These are phyloP conservation scores for Cerceris ruficornis DNA, from an alignment of 2,888 invertebrate species.

Conservation along the genomic window DNA sequence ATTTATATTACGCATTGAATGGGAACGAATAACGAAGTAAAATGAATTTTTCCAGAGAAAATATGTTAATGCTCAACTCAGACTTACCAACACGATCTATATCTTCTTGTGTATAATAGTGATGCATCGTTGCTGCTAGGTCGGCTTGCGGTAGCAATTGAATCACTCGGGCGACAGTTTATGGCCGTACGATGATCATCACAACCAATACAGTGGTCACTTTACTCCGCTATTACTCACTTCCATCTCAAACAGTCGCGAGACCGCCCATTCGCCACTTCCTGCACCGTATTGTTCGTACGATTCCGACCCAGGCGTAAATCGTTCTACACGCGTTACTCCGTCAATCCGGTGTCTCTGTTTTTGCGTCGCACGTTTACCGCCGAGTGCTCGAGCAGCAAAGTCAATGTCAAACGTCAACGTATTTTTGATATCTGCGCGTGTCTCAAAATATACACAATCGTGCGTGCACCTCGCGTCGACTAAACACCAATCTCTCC, in stretches of 20 bases:
- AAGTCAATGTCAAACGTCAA: too few species aligned
- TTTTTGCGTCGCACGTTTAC: background rate
- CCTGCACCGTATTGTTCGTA: conserved; percentile 56
- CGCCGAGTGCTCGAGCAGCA: too few species aligned
- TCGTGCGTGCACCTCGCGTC: too few species aligned
- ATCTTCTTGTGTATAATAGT: conserved; percentile 77
- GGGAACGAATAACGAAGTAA: too few species aligned
- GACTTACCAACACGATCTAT: conserved; percentile 78
- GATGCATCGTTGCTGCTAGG: conserved; percentile 72
- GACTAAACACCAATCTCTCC: background rate
- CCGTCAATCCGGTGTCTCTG: background rate
- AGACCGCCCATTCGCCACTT: conserved; percentile 65
- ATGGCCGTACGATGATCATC: conserved; percentile 71
- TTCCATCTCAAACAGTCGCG: conserved; percentile 67
- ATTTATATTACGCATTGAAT: too few species aligned
- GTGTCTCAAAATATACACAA: too few species aligned
- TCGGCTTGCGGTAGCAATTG: conserved; percentile 69
- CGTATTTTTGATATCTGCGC: too few species aligned
- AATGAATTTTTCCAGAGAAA: background rate
- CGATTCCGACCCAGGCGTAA: conserved; percentile 37
- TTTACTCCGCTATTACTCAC: conserved; percentile 68
- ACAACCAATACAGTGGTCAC: conserved; percentile 69
- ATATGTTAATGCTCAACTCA: conserved; percentile 9
- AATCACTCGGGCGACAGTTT: conserved; percentile 70
- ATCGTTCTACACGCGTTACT: conserved; percentile 20